These are phyloP conservation scores for Hypercompe scribonia DNA, from an alignment of 2,888 invertebrate genomes.

Conservation along the genomic window DNA sequence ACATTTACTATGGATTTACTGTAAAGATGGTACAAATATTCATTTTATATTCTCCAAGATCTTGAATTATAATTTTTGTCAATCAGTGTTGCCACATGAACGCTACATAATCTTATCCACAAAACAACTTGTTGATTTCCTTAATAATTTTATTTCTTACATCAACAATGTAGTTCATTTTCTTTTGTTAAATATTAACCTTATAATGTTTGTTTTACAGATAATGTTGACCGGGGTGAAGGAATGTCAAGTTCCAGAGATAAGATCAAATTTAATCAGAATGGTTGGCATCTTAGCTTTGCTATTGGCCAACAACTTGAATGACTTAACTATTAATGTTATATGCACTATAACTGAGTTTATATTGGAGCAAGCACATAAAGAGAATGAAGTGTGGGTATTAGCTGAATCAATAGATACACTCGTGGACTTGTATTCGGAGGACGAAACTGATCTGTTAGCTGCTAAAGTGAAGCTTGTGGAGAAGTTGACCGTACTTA, in stretches of 20 bases:
- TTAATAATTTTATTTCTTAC: too few relatives aligned
- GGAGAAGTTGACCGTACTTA: conserved; percentile 86
- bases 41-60: too few relatives aligned
- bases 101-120: too few relatives aligned
- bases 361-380: conserved; percentile 87
- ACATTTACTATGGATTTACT: too few relatives aligned
- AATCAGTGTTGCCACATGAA: too few relatives aligned
- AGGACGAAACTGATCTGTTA: conserved; percentile 90
- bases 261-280: conserved; percentile 86
- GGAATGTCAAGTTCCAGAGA: conserved; percentile 84
- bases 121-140: too few relatives aligned
- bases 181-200: background rate
- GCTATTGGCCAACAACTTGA: conserved; percentile 75
- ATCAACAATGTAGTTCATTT: too few relatives aligned
- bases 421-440: conserved; percentile 91
- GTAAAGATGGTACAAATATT: too few relatives aligned
- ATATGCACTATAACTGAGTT: conserved; percentile 85
- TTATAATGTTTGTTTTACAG: conserved; percentile 52
- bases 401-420: conserved; percentile 91
- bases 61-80: too few relatives aligned
- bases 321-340: conserved; percentile 71
- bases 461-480: conserved; percentile 88
- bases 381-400: conserved; percentile 90
- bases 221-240: conserved; percentile 84
- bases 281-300: conserved; percentile 87